Evolutionary conservation across 2,113 vertebrate genomes (phyloP), one percentile per base, ranked within the genome.

Genomic region (Eolophus roseicapilla): DNA sequence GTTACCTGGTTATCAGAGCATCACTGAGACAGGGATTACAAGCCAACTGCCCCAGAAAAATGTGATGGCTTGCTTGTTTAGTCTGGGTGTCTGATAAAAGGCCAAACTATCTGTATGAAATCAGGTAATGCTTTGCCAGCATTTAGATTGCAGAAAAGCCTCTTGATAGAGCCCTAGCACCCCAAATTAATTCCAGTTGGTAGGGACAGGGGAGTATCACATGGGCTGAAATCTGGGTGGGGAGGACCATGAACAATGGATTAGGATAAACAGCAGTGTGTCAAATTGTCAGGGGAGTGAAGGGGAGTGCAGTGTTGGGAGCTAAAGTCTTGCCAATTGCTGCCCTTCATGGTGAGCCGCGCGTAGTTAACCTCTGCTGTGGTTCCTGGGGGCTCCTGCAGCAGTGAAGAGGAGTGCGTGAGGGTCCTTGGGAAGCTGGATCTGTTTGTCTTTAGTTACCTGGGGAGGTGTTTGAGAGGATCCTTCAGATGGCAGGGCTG

Each of bases 111-210:
- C 44, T 37, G 17, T 19, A 24, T 21, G 82, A 89, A 91, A 79
- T 57, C 60, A 88, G 88, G 90, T 90, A 74, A 57, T n/a, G 9
- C 31, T 53, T 33, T 88, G 59, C 59, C 73, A 90, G 16, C 67
- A 18, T n/a, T 82, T 63, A 41, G 59, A 76, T 19, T 47, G 64
- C 33, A 92, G 57, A 15, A 16, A 76, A 86, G 28, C 68, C 50
- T 35, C 53, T 74, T 86, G 88, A 79, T 84, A 75, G 89, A 96
- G 47, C 89, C 47, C 63, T 79, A 92, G 81, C 74, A 86, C 86
- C 92, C 63, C 83, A 95, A 95, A 97, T 95, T 79, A 77, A 89
- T 97, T 96, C 92, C 96, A 96, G 95, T 94, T 96, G 95, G 81
- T 90, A 93, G 52, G 86, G 93, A 88, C 83, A 94, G 92, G 94